These are phyloP conservation scores for Muricea muricata DNA, from an alignment of 92 coral and sea anemone genomes.

Conservation along the genomic window DNA sequence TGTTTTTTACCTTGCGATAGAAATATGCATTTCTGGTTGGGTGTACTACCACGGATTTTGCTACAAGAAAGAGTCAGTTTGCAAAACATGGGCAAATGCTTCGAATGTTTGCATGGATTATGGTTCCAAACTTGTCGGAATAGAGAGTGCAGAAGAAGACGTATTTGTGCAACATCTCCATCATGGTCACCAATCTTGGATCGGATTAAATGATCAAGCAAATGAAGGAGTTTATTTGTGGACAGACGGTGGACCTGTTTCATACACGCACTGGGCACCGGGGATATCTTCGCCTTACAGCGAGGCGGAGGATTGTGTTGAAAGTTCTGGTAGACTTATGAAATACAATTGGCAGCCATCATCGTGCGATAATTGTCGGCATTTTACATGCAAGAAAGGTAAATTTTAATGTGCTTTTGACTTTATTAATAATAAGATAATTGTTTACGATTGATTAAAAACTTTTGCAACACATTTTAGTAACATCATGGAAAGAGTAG, in stretches of 20 bases:
- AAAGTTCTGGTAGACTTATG: constrained; percentile 20
- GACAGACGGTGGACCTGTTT: constrained; percentile 37
- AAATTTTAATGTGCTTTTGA: too few species aligned
- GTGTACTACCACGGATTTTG: constrained; percentile 74
- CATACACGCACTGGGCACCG: constrained; percentile 31
- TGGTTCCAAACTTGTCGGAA: neutral
- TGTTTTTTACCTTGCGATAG: too few species aligned
- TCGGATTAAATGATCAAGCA: constrained; percentile 20
- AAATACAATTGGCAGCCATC: constrained; percentile 11
- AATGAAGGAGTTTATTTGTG: constrained; percentile 27
- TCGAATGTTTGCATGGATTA: neutral
- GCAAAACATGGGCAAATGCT: neutral
- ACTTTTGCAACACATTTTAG: too few species aligned
- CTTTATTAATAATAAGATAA: too few species aligned
- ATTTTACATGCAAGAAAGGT: constrained; percentile 40
- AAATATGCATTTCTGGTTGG: constrained; percentile 71
- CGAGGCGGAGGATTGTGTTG: constrained; percentile 3
- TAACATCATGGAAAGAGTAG: too few species aligned
- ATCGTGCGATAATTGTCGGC: constrained; percentile 10
- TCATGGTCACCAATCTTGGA: neutral
- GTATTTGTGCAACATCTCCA: constrained; percentile 24
- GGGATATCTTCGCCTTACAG: constrained; percentile 1
- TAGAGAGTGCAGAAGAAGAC: constrained; percentile 29
- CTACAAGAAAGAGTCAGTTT: constrained; percentile 8
- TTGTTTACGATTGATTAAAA: too few species aligned